Conservation (phyloP, 1,140 invertebrate genomes). For the Centruroides vittatus region DNA sequence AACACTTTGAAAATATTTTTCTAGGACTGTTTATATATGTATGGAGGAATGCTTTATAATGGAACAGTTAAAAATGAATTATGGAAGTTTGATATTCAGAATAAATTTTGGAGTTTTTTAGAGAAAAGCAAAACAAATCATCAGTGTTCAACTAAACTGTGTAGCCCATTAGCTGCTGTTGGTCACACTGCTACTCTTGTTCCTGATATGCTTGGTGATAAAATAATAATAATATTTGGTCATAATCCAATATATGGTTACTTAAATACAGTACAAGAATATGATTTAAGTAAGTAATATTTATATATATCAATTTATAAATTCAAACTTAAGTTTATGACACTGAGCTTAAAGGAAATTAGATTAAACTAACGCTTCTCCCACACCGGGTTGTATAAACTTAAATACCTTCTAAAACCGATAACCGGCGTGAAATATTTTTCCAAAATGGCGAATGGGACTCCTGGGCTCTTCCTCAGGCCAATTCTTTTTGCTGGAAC, state of each 20-base stretch:
- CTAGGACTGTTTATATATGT: conserved; percentile 60
- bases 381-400: too few relatives aligned
- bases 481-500: too few relatives aligned
- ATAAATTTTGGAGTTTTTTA: conserved; percentile 55
- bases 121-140: conserved; percentile 5
- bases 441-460: too few relatives aligned
- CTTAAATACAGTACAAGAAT: conserved; percentile 82
- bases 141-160: conserved; percentile 31
- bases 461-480: too few relatives aligned
- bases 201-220: conserved; percentile 61
- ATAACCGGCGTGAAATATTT: too few relatives aligned
- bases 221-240: conserved; percentile 89
- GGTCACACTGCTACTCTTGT: conserved; percentile 85
- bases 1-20: too few relatives aligned
- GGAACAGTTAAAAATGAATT: conserved; percentile 52
- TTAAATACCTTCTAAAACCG: too few relatives aligned
- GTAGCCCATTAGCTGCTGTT: conserved; percentile 54
- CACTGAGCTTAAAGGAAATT: too few relatives aligned
- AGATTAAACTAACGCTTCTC: too few relatives aligned
- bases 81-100: conserved; percentile 64
- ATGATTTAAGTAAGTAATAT: conserved; percentile 51
- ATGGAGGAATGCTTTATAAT: conserved; percentile 63
- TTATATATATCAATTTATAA: too few relatives aligned
- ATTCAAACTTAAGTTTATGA: too few relatives aligned
- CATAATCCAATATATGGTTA: conserved; percentile 87